These are phyloP conservation scores for Campaea margaritaria DNA, from an alignment of 2,888 invertebrate genomes.

Conservation along the genomic window DNA sequence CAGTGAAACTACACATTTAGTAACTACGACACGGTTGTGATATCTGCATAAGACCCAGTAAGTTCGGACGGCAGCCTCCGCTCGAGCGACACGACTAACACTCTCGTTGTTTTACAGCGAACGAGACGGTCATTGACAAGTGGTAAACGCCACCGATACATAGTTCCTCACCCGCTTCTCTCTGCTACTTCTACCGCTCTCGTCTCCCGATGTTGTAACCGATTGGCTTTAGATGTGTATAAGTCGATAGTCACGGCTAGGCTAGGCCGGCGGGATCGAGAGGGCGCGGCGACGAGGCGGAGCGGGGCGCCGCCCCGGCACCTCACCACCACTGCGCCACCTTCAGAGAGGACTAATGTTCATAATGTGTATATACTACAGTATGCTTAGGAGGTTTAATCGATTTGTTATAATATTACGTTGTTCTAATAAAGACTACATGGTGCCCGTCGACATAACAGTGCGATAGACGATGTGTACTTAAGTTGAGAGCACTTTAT, in stretches of 20 bases:
- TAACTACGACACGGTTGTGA: conserved; percentile 81
- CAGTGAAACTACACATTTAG: conserved; percentile 82
- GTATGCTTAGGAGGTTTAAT: conserved; percentile 84
- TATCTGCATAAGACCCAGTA: conserved; percentile 76
- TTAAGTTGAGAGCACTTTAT: conserved; percentile 83
- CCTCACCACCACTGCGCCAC: conserved; percentile 56
- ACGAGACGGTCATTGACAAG: conserved; percentile 89
- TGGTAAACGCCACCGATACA: conserved; percentile 85
- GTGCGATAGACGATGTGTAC: conserved; percentile 84
- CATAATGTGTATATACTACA: conserved; percentile 85
- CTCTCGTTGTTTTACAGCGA: conserved; percentile 87
- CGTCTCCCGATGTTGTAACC: conserved; percentile 68
- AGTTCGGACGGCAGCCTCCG: conserved; percentile 75
- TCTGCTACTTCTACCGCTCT: conserved; percentile 78
- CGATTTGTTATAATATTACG: conserved; percentile 83
- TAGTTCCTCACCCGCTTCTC: conserved; percentile 82
- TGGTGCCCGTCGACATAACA: conserved; percentile 84
- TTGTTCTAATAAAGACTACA: conserved; percentile 84
- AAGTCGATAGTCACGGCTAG: conserved; percentile 45
- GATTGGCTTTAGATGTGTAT: conserved; percentile 67
- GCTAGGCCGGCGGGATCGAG: conserved; percentile 41
- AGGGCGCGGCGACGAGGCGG: conserved; percentile 39
- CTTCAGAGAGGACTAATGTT: conserved; percentile 78
- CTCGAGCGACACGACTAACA: conserved; percentile 71
- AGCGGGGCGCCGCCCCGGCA: conserved; percentile 48